Evolutionary conservation across 2,113 vertebrate species (phyloP).

Genomic region (Callopanchax toddi): DNA sequence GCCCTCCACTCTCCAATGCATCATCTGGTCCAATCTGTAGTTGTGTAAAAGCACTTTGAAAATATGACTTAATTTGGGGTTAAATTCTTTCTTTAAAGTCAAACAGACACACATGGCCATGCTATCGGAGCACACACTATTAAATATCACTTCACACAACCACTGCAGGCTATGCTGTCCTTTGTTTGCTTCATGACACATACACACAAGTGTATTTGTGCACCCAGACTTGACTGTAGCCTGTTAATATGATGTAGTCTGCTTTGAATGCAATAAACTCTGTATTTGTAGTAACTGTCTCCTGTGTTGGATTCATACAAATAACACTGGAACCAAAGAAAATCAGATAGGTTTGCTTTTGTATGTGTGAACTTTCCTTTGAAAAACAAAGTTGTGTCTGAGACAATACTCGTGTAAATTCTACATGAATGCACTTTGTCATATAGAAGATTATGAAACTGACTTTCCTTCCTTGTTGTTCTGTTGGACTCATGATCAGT

Average conservation of each 20-base stretch:
- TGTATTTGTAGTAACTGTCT: constrained; percentile 40
- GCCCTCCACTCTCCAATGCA: constrained; percentile 30
- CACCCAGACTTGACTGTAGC: constrained; percentile 51
- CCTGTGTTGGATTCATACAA: constrained; percentile 15
- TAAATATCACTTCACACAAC: constrained; percentile 42
- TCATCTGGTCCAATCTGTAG: constrained; percentile 54
- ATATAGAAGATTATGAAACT: no score
- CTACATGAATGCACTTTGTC: no score
- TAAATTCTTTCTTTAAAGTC: constrained; percentile 30
- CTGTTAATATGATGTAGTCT: constrained; percentile 53
- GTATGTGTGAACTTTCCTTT: neutral
- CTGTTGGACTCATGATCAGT: neutral
- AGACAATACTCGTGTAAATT: no score
- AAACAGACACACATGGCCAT: constrained; percentile 21
- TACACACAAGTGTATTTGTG: constrained; percentile 29
- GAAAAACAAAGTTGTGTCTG: constrained; percentile 1
- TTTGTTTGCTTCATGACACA: constrained; percentile 40
- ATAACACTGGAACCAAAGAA: neutral
- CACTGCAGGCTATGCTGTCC: constrained; percentile 35
- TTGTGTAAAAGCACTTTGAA: constrained; percentile 72
- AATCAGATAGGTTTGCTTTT: neutral
- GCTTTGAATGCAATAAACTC: constrained; percentile 73
- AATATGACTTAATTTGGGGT: constrained; percentile 52
- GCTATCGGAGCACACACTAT: constrained; percentile 29
- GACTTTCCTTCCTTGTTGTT: neutral